Percentiles rank a stretch among this genome's conserved stretches.
Conservation (phyloP, 2,888 invertebrate genomes). For the Ypsolopha scabrella region DNA sequence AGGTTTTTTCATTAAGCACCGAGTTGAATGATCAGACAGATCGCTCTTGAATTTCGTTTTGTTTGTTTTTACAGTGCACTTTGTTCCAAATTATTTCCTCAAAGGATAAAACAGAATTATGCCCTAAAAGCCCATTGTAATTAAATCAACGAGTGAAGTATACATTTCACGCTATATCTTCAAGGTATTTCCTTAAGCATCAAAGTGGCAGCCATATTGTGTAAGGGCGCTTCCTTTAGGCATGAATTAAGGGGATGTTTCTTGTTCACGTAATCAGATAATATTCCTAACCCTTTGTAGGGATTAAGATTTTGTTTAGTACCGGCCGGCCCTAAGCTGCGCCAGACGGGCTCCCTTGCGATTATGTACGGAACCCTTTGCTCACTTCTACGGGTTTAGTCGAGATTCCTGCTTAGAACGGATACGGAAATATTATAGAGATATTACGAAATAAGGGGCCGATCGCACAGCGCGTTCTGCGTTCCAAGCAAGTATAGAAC, state of each 20-base stretch:
- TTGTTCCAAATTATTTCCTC: too few relatives aligned
- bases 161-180: not conserved
- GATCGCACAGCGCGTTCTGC: too few relatives aligned
- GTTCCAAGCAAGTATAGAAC: not conserved
- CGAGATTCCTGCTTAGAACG: not conserved
- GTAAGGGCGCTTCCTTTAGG: constrained; percentile 21
- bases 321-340: constrained; percentile 43
- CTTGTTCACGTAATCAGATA: constrained; percentile 65
- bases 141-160: too few relatives aligned
- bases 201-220: constrained; percentile 32
- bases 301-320: constrained; percentile 71
- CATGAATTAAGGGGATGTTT: constrained; percentile 58
- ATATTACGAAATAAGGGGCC: too few relatives aligned
- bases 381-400: constrained; percentile 54
- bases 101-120: too few relatives aligned
- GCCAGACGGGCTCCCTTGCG: constrained; percentile 43
- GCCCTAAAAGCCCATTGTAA: too few relatives aligned
- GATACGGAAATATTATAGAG: too few relatives aligned
- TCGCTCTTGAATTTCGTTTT: too few relatives aligned
- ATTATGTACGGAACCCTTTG: constrained; percentile 37
- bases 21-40: too few relatives aligned
- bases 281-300: constrained; percentile 68
- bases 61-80: too few relatives aligned
- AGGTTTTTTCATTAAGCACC: too few relatives aligned
- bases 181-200: not conserved